phyloP scores from a whole-genome alignment of 2,113 vertebrate genomes.

The Monarcha castaneiventris region DNA sequence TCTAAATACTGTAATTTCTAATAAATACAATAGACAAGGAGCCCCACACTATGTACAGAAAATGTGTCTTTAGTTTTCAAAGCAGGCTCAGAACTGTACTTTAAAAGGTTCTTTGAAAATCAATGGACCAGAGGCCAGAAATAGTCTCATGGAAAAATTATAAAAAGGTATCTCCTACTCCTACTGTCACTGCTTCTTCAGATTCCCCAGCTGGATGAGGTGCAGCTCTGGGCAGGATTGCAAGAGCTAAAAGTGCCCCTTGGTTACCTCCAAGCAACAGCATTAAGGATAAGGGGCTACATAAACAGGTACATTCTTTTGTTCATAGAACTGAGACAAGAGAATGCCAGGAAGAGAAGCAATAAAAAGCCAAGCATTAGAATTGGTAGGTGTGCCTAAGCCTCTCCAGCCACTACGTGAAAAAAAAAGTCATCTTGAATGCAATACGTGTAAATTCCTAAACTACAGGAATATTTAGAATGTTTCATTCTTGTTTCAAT shows the following conservation, averaged over 20 bases:
- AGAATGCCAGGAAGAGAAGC: not conserved
- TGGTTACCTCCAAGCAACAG: not conserved
- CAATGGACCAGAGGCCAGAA: not conserved
- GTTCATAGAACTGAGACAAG: not conserved
- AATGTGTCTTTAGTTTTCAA: not conserved
- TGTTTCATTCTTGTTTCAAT: not conserved
- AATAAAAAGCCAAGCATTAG: not conserved
- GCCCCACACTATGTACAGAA: not conserved
- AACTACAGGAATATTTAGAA: not conserved
- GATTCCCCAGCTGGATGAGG: not conserved
- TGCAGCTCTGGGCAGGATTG: not conserved
- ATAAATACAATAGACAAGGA: not conserved
- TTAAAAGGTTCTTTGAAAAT: not conserved
- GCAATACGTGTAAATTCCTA: not conserved
- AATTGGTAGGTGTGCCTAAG: not conserved
- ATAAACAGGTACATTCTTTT: not conserved
- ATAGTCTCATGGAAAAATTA: not conserved
- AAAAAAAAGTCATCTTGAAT: not conserved
- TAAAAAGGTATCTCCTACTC: not conserved
- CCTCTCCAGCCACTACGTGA: rapidly evolving
- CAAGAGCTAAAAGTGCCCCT: not conserved
- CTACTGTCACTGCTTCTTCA: not conserved
- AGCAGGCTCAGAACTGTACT: not conserved
- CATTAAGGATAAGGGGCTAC: not conserved
- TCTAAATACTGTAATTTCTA: not conserved